These are phyloP conservation scores for Pissodes strobi DNA, from an alignment of 1,140 invertebrate genomes.

Conservation along the genomic window DNA sequence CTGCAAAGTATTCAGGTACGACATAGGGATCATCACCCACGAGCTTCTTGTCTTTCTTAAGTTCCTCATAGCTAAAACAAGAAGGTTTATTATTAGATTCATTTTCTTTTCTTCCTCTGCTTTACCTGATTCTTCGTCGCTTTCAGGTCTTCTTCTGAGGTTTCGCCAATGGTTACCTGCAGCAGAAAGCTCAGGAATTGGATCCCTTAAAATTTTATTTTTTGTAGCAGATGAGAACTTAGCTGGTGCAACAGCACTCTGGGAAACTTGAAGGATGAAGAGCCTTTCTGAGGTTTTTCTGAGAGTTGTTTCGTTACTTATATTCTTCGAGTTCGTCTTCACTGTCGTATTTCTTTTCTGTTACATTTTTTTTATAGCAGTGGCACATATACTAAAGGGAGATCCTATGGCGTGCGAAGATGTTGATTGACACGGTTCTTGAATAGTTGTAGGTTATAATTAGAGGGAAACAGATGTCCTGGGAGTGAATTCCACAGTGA, in stretches of 20 bases:
- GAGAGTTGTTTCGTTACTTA: slow-evolving; percentile 14
- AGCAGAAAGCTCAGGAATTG: slow-evolving; percentile 20
- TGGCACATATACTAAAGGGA: no score
- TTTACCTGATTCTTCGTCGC: slow-evolving; percentile 14
- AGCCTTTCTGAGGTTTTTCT: slow-evolving; percentile 6
- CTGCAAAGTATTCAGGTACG: slow-evolving; percentile 32
- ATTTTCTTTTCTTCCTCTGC: slow-evolving; percentile 20
- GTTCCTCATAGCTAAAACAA: slow-evolving; percentile 6
- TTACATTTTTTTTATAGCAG: no score
- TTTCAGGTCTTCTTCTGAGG: slow-evolving; percentile 16
- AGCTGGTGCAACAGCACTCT: background rate
- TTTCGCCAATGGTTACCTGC: slow-evolving; percentile 25
- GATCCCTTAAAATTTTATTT: slow-evolving; percentile 26
- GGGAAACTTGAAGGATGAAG: slow-evolving; percentile 1
- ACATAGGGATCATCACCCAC: slow-evolving; percentile 36
- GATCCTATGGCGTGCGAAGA: no score
- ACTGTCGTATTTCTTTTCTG: slow-evolving; percentile 63
- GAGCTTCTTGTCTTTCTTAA: slow-evolving; percentile 28
- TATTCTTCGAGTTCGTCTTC: slow-evolving; percentile 58
- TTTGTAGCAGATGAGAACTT: slow-evolving; percentile 32
- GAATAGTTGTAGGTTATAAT: no score
- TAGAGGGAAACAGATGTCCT: no score
- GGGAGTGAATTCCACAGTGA: no score
- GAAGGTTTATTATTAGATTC: background rate
- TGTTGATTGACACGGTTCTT: no score